Evolutionary conservation across 2,797 vertebrate genomes (phyloP), one percentile per base, ranked within the genome.

Genomic region (Orestias chungarensis): DNA sequence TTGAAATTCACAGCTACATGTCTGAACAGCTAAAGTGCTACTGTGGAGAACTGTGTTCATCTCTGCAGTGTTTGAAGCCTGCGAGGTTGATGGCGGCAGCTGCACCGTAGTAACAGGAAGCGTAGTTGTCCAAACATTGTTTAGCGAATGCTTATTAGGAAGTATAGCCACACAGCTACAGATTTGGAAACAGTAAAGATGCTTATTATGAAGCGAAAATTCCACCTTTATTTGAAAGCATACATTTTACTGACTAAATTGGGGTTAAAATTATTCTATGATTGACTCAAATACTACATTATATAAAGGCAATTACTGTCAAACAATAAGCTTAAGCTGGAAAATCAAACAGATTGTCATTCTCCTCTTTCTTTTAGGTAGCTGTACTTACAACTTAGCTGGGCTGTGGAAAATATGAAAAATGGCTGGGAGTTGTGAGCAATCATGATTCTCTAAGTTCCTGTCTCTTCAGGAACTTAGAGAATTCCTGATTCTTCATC

Each of bases 1-100:
- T 84, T 67, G 68, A 47, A 57, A 50, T 80, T 76, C 74, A 64
- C 62, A 73, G 50, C 52, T 70, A 59, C 64, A 46, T 38, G 50
- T 25, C 57, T 3, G 29, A n/a, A 57, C 61, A 31, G 25, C 64
- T 55, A 11, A n/a, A 11, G 27, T 12, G 67, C 65, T 76, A 47
- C 43, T 38, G 38, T 40, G 27, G 15, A 9, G 71, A 31, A 57
- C 79, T 75, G 1, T 64, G 25, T 38, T 31, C 23, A 17, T 52
- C 73, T 18, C 11, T 46, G 0, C 8, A 40, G 54, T 47, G 7
- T 75, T 64, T 5, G 23, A 73, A 78, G 66, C 67, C 43, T 46
- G 40, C n/a, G n/a, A n/a, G 46, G 33, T 47, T 52, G 31, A 55
- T 46, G 1, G 66, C 25, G 1, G 66, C 25, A 69, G 6, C 9